These are phyloP conservation scores for Crocuta crocuta DNA, from an alignment of 2,113 vertebrate species.

Conservation along the genomic window DNA sequence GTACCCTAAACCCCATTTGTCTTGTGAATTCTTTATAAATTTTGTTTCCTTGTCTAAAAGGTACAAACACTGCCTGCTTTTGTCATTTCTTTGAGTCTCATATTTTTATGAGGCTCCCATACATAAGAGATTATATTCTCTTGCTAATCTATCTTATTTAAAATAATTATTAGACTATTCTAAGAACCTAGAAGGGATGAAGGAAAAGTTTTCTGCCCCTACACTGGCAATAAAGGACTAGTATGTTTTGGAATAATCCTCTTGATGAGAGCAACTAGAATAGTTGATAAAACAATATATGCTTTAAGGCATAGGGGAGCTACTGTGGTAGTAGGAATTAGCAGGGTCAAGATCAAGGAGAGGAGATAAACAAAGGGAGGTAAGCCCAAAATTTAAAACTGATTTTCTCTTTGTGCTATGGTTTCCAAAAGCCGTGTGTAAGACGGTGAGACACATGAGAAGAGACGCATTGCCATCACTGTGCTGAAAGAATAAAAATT, in stretches of 20 bases:
- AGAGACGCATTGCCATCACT: not conserved
- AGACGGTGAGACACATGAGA: not conserved
- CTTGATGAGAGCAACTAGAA: not conserved
- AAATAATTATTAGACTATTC: not conserved
- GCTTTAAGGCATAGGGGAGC: not conserved
- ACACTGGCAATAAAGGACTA: not conserved
- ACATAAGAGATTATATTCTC: not conserved
- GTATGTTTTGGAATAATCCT: not conserved
- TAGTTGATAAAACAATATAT: not conserved
- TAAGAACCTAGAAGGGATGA: not conserved
- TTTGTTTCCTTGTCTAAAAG: not conserved
- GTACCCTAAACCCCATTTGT: not conserved
- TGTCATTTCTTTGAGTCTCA: not conserved
- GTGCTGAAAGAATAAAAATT: not conserved
- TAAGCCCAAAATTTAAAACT: not conserved
- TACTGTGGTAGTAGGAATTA: not conserved
- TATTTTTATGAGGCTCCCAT: not conserved
- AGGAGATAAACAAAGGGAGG: not conserved
- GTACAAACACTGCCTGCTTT: not conserved
- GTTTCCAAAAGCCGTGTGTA: not conserved
- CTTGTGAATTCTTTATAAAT: not conserved
- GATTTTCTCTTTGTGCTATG: not conserved
- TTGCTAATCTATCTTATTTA: not conserved
- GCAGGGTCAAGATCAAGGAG: not conserved
- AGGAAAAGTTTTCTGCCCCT: not conserved